These are phyloP conservation scores for Macaria notata DNA, from an alignment of 2,888 invertebrate genomes.

Conservation along the genomic window DNA sequence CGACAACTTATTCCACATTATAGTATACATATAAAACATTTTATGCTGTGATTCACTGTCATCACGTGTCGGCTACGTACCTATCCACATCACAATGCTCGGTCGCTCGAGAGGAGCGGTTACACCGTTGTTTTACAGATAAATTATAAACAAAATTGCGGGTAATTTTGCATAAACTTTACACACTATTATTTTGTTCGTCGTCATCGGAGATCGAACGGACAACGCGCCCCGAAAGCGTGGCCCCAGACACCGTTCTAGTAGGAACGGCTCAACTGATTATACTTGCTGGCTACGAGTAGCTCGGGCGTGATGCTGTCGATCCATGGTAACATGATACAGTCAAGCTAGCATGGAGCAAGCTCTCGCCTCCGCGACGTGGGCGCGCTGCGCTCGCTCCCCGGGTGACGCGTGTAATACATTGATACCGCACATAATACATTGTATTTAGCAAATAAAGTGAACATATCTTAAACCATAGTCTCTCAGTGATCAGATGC, in stretches of 20 bases:
- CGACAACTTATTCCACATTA: slow-evolving; percentile 81
- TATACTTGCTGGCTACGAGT: too few species aligned
- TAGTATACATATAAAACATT: slow-evolving; percentile 81
- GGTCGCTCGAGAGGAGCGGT: slow-evolving; percentile 63
- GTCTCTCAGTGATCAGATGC: slow-evolving; percentile 79
- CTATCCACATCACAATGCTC: slow-evolving; percentile 81
- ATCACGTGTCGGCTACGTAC: slow-evolving; percentile 78
- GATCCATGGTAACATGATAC: too few species aligned
- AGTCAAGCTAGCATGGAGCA: too few species aligned
- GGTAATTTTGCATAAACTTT: slow-evolving; percentile 74
- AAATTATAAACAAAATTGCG: slow-evolving; percentile 66
- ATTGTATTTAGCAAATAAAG: slow-evolving; percentile 82
- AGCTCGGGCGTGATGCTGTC: too few species aligned
- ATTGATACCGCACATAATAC: slow-evolving; percentile 80
- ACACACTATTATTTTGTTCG: slow-evolving; percentile 80
- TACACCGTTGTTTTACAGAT: slow-evolving; percentile 60
- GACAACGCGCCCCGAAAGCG: slow-evolving; percentile 52
- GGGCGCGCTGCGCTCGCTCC: slow-evolving; percentile 61
- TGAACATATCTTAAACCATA: slow-evolving; percentile 82
- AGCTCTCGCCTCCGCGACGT: too few species aligned
- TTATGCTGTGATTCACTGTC: slow-evolving; percentile 78
- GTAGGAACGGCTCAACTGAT: slow-evolving; percentile 28
- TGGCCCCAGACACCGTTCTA: slow-evolving; percentile 50
- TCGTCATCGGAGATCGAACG: slow-evolving; percentile 71
- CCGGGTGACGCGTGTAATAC: slow-evolving; percentile 72